These are phyloP conservation scores for Thysanoteuthis rhombus DNA, from an alignment of 2,888 invertebrate species.

Conservation along the genomic window DNA sequence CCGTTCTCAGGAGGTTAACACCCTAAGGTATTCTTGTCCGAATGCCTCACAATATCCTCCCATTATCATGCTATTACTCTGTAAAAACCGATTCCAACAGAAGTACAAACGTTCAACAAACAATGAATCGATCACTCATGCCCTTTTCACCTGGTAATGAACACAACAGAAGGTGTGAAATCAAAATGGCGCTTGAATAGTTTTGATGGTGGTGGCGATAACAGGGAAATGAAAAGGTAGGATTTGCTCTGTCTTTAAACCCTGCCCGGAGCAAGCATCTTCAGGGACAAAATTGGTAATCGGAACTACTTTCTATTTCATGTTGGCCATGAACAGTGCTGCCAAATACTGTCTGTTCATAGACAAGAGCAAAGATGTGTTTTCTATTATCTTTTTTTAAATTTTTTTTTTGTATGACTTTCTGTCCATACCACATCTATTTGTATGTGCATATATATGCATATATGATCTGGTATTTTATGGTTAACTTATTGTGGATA, in stretches of 20 bases:
- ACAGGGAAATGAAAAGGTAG: not conserved
- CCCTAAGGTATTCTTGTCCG: not conserved
- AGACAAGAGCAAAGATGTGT: not conserved
- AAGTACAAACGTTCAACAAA: not conserved
- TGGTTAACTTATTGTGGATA: too few relatives aligned
- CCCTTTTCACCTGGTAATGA: not conserved
- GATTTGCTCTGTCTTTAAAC: not conserved
- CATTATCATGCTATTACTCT: not conserved
- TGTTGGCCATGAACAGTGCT: not conserved
- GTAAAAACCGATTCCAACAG: not conserved
- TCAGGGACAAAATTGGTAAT: not conserved
- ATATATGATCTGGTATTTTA: too few relatives aligned
- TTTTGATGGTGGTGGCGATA: not conserved
- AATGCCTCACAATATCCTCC: slow-evolving; percentile 12
- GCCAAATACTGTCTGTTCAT: not conserved
- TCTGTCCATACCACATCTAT: not conserved
- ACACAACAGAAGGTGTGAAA: not conserved
- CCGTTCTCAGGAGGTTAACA: not conserved
- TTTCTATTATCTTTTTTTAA: not conserved
- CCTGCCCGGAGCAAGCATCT: slow-evolving; percentile 12
- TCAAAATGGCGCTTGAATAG: not conserved
- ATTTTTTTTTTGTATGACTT: not conserved
- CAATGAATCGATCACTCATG: not conserved
- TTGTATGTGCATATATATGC: not conserved
- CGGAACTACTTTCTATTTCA: not conserved